Evolutionary conservation across 2,888 invertebrate species (phyloP), one percentile per base, ranked within the genome.

Genomic region (Molanna angustata): DNA sequence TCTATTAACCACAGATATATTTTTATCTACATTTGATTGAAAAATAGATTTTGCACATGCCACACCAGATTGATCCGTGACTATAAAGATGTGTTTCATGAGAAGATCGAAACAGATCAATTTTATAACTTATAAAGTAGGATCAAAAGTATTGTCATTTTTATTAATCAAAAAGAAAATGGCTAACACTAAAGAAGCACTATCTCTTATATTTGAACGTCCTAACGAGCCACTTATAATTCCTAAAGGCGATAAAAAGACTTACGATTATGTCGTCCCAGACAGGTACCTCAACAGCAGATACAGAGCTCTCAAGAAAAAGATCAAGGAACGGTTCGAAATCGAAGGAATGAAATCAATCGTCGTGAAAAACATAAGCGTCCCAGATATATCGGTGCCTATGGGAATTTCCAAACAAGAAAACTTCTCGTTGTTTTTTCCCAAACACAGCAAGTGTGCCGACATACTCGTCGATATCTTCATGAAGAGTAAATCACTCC

Each of bases 361-460:
- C 21, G 75, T 76, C 0, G 74, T 87, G 9, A 73, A 78, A 4
- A 78, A 81, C 67, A 83, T 85, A 60, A 71, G 78, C 0, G 67
- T 85, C 17, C 88, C 88, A 0, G 79, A 82, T 62, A 62, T 83
- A 14, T 80, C 86, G 67, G 64, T 81, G 27, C 82, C 85, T 0
- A 70, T 82, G 76, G 67, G 80, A 62, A 71, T 88, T 63, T 74
- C 78, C 1, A 80, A 82, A 58, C 78, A 82, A 13, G 82, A 80
- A 2, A 77, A 81, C 62, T 89, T 88, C 71, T 87, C 86, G 0
- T 72, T 86, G 19, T 88, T 88, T 66, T 77, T 88, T 58, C 84
- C 84, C 1, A 73, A 73, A 46, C 88, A 89, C 68, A 76, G 85
- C 1, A 66, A 68, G 60, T 79, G 86, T 68, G 86, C 88, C 0